Evolutionary conservation across 2,797 vertebrate genomes (phyloP).

Genomic region (Diplodus puntazzo): DNA sequence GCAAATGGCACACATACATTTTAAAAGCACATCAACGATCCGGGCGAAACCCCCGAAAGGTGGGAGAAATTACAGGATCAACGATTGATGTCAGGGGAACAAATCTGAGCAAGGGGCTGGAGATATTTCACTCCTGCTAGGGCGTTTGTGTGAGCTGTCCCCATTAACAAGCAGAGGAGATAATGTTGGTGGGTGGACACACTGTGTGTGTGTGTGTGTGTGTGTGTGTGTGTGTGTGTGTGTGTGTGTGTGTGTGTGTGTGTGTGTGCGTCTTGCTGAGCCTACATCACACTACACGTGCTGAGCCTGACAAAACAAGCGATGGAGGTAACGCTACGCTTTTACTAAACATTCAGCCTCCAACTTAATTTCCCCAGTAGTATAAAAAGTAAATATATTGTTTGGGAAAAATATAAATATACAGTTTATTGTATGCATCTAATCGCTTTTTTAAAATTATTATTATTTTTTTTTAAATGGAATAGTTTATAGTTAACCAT

Average conservation of each 20-base stretch:
- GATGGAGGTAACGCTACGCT: conserved; percentile 38
- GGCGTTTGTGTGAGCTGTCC: conserved; percentile 64
- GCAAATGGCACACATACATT: conserved; percentile 84
- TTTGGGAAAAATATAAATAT: neutral
- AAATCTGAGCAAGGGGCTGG: conserved; percentile 70
- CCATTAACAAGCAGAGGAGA: conserved; percentile 74
- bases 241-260: no score
- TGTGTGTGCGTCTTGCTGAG: no score
- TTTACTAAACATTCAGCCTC: conserved; percentile 23
- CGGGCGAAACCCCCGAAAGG: conserved; percentile 69
- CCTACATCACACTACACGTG: conserved; percentile 52
- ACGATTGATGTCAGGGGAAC: conserved; percentile 82
- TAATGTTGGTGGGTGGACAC: conserved; percentile 75
- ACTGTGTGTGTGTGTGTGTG: conserved; percentile 38
- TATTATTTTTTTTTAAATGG: no score
- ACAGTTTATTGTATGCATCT: neutral
- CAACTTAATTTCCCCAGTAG: conserved; percentile 1
- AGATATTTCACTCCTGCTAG: conserved; percentile 72
- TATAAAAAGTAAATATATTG: neutral
- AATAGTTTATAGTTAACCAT: neutral
- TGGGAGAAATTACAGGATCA: conserved; percentile 82
- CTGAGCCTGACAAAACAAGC: conserved; percentile 58
- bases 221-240: conserved; percentile 24
- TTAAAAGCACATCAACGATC: conserved; percentile 81
- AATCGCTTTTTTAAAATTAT: no score